phyloP scores from a whole-genome alignment of 2,797 vertebrate genomes.

The Siniperca scherzeri region DNA sequence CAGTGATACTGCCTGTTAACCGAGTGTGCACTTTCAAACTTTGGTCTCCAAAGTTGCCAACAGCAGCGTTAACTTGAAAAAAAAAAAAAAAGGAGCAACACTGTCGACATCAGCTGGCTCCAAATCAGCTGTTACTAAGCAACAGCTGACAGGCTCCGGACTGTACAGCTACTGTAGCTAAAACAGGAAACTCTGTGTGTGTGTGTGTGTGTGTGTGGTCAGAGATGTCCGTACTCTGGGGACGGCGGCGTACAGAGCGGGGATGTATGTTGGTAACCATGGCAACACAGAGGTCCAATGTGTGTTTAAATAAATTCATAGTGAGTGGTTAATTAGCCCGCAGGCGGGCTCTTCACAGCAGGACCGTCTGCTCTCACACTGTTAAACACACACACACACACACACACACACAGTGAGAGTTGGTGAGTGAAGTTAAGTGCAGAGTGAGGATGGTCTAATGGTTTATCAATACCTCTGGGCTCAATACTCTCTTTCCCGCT shows the following conservation, averaged over 20 bases:
- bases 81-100: conserved; percentile 3
- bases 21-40: neutral
- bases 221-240: conserved; percentile 19
- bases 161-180: conserved; percentile 35
- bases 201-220: conserved; percentile 29
- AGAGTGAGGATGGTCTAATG: neutral
- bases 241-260: neutral
- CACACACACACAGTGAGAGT: conserved; percentile 5
- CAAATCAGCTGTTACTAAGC: conserved; percentile 58
- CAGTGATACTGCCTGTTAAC: neutral
- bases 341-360: conserved; percentile 1
- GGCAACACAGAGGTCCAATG: conserved; percentile 34
- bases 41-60: conserved; percentile 11
- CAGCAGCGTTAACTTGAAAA: conserved; percentile 26
- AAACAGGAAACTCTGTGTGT: conserved; percentile 40
- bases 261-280: conserved; percentile 50
- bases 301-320: conserved; percentile 42
- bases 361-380: conserved; percentile 9
- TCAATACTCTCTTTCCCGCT: neutral
- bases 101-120: conserved; percentile 33
- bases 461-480: neutral
- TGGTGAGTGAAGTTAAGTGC: conserved; percentile 7
- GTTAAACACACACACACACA: conserved; percentile 20
- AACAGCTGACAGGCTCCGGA: conserved; percentile 45
- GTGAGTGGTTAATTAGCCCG: conserved; percentile 39